Evolutionary conservation across 1,140 invertebrate species (phyloP).

Genomic region (Bombus confusus): DNA sequence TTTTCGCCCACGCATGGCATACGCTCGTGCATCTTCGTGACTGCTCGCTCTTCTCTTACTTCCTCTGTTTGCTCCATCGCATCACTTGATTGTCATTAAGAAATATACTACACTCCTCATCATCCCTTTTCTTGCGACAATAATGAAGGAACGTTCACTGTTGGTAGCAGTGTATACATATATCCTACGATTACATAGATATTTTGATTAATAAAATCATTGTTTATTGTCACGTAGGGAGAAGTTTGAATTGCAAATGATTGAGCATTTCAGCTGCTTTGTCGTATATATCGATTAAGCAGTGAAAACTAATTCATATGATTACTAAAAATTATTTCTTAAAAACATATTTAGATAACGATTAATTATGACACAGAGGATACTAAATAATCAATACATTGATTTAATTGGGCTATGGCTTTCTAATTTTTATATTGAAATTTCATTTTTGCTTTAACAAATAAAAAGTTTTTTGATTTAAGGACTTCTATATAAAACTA

Average conservation of each 20-base stretch:
- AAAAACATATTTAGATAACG: background rate
- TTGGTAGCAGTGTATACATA: background rate
- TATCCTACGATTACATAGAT: background rate
- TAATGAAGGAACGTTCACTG: background rate
- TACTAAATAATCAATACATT: background rate
- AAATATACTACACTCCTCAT: background rate
- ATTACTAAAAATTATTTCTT: background rate
- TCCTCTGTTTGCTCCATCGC: slow-evolving; percentile 4
- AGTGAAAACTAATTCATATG: background rate
- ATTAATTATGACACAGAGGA: background rate
- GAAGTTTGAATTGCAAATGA: background rate
- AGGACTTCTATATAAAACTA: background rate
- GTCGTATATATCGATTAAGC: background rate
- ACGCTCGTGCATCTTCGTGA: slow-evolving; percentile 43
- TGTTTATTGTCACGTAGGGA: background rate
- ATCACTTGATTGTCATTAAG: slow-evolving; percentile 24
- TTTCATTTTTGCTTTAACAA: background rate
- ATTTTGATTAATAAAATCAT: background rate
- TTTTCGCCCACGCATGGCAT: slow-evolving; percentile 31
- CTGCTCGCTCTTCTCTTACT: slow-evolving; percentile 29
- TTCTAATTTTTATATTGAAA: background rate
- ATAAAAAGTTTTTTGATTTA: background rate
- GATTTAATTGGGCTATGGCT: background rate
- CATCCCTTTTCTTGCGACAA: background rate
- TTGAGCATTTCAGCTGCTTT: background rate